phyloP scores from a whole-genome alignment of 2,888 invertebrate genomes.

The Coenonympha arcania region DNA sequence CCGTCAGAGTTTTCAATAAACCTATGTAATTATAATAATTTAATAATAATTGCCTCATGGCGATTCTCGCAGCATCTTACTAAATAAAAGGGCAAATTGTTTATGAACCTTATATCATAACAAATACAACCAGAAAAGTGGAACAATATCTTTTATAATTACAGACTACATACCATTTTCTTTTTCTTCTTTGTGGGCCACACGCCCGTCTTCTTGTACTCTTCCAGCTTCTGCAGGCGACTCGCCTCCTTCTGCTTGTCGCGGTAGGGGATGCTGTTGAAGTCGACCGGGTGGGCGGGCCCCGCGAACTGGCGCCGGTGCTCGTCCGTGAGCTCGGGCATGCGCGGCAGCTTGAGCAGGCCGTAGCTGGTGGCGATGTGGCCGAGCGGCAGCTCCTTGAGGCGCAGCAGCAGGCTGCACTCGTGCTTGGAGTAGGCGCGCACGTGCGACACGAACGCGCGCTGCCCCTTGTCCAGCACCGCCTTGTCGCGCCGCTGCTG shows the following conservation, averaged over 20 bases:
- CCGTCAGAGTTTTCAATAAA: no score
- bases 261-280: constrained; percentile 82
- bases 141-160: no score
- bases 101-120: no score
- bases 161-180: constrained; percentile 55
- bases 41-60: no score
- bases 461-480: constrained; percentile 88
- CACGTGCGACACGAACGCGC: constrained; percentile 96
- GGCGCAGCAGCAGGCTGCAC: constrained; percentile 87
- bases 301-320: constrained; percentile 66
- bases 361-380: constrained; percentile 90
- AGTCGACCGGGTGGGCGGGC: constrained; percentile 76
- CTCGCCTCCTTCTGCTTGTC: constrained; percentile 85
- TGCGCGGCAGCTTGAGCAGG: constrained; percentile 90
- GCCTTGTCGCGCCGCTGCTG: constrained; percentile 81
- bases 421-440: constrained; percentile 97
- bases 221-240: constrained; percentile 79
- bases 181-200: constrained; percentile 80
- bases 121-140: no score
- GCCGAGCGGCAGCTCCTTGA: constrained; percentile 89
- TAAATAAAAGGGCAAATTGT: no score
- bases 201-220: constrained; percentile 81
- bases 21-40: no score
- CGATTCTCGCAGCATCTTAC: no score
- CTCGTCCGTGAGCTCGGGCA: constrained; percentile 91